These are phyloP conservation scores for Netelia fuscicornis DNA, from an alignment of 2,888 invertebrate species.

Conservation along the genomic window DNA sequence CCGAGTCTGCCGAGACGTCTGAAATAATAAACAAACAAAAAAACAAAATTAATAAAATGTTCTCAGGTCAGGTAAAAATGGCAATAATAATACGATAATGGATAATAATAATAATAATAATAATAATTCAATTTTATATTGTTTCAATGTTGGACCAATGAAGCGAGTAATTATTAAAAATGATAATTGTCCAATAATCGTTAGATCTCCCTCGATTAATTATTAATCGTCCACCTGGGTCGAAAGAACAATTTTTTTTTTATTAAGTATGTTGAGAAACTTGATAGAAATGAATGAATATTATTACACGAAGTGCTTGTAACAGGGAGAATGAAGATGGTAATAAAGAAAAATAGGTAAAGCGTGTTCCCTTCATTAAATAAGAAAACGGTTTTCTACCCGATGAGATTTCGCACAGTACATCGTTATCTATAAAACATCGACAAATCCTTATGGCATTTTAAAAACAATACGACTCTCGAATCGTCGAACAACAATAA, in stretches of 20 bases:
- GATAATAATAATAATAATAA: neutral
- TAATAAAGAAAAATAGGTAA: neutral
- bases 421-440: neutral
- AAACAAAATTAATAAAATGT: constrained; percentile 19
- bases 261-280: neutral
- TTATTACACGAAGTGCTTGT: neutral
- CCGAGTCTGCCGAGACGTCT: constrained; percentile 70
- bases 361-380: constrained; percentile 30
- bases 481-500: constrained; percentile 7
- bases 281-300: neutral
- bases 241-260: neutral
- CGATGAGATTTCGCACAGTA: constrained; percentile 16
- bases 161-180: neutral
- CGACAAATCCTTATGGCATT: neutral
- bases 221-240: too few relatives aligned
- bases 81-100: neutral
- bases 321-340: neutral
- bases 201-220: too few relatives aligned
- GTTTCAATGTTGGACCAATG: neutral
- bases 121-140: too few relatives aligned
- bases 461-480: neutral
- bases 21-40: constrained; percentile 38
- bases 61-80: neutral
- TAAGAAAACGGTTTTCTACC: constrained; percentile 9
- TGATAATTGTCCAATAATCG: neutral